A percentile compares a stretch with the other conserved stretches of the same genome.
These are phyloP conservation scores for Agrilus biguttatus DNA, from an alignment of 2,888 invertebrate species.

Conservation along the genomic window DNA sequence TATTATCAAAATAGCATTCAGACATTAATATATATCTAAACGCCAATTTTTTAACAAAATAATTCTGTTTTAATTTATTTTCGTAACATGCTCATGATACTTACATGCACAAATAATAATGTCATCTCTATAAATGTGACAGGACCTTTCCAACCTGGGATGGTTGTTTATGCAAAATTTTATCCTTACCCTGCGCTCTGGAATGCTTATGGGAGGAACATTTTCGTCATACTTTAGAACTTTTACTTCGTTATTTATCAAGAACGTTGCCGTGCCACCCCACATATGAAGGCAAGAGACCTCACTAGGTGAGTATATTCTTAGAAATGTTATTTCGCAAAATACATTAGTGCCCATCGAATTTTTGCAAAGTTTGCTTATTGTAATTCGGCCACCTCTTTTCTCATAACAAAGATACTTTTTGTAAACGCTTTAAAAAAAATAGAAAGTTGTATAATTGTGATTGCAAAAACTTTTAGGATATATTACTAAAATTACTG, in stretches of 20 bases:
- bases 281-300: slow-evolving; percentile 26
- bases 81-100: slow-evolving; percentile 8
- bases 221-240: slow-evolving; percentile 21
- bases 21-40: too few species aligned
- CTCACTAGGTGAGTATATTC: slow-evolving; percentile 27
- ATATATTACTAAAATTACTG: too few species aligned
- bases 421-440: slow-evolving; percentile 22
- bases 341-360: slow-evolving; percentile 15
- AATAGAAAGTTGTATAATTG: too few species aligned
- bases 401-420: slow-evolving; percentile 27
- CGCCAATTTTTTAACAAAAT: too few species aligned
- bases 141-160: slow-evolving; percentile 15
- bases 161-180: slow-evolving; percentile 12
- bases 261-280: slow-evolving; percentile 25
- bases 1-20: too few species aligned
- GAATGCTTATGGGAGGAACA: slow-evolving; percentile 16
- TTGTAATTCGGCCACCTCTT: slow-evolving; percentile 24
- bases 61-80: too few species aligned
- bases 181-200: slow-evolving; percentile 10
- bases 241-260: slow-evolving; percentile 25
- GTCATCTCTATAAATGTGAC: slow-evolving; percentile 22
- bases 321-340: slow-evolving; percentile 24
- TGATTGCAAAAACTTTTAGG: too few species aligned
- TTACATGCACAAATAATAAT: slow-evolving; percentile 26
- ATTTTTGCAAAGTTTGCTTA: slow-evolving; percentile 19